These are phyloP conservation scores for Hyposoter dolosus DNA, from an alignment of 2,888 invertebrate genomes.

Conservation along the genomic window DNA sequence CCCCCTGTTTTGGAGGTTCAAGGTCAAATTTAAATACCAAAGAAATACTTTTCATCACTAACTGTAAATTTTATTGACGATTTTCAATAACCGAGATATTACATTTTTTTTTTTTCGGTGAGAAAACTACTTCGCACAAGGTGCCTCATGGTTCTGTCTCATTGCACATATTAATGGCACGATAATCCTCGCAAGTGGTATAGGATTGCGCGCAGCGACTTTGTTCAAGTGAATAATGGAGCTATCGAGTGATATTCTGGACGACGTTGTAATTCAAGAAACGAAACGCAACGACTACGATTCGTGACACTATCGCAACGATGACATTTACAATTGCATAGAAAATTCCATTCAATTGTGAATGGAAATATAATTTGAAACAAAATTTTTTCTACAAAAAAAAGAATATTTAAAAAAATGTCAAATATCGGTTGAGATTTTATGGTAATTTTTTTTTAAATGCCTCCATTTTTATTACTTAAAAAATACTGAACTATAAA, in stretches of 20 bases:
- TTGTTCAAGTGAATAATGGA: slow-evolving; percentile 67
- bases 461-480: not conserved
- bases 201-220: slow-evolving; percentile 57
- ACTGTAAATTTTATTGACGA: too few species aligned
- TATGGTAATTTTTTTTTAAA: not conserved
- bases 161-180: slow-evolving; percentile 1
- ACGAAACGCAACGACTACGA: slow-evolving; percentile 13
- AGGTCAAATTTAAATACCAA: too few species aligned
- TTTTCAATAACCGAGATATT: too few species aligned
- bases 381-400: not conserved
- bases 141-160: too few species aligned
- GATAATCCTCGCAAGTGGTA: slow-evolving; percentile 17
- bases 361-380: not conserved
- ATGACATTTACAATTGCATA: not conserved
- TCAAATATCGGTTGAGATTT: not conserved
- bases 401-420: not conserved
- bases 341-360: not conserved
- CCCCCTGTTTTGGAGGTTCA: too few species aligned
- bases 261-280: slow-evolving; percentile 25
- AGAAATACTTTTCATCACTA: too few species aligned
- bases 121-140: too few species aligned
- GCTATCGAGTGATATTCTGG: slow-evolving; percentile 54
- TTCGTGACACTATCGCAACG: not conserved
- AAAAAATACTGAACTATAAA: not conserved
- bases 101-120: too few species aligned